phyloP scores from a whole-genome alignment of 2,113 vertebrate species.

The Turnix velox region DNA sequence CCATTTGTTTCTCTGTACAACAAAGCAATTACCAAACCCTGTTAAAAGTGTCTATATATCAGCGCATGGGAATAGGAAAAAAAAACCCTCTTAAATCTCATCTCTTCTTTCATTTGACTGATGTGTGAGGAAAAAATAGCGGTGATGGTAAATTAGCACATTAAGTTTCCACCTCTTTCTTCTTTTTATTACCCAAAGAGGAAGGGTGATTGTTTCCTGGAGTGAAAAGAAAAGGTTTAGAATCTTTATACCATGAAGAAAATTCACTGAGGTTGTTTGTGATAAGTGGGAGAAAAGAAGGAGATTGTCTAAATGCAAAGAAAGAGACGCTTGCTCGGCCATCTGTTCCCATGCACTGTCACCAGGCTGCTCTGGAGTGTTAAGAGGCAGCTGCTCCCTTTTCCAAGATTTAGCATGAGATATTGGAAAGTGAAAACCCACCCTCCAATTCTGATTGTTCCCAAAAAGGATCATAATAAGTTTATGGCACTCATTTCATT shows the following conservation, averaged over 20 bases:
- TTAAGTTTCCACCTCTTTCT: background rate
- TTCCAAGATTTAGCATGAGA: background rate
- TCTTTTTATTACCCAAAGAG: background rate
- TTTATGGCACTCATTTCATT: background rate
- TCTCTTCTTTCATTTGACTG: background rate
- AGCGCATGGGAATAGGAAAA: background rate
- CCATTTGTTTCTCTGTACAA: background rate
- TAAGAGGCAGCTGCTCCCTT: slow-evolving; percentile 42
- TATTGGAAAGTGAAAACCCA: background rate
- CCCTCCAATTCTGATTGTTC: background rate
- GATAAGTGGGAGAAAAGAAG: slow-evolving; percentile 17
- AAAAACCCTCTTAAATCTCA: background rate
- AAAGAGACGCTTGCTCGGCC: slow-evolving; percentile 45
- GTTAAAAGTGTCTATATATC: background rate
- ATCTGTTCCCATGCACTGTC: slow-evolving; percentile 37
- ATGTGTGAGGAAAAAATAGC: background rate
- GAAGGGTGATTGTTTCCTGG: background rate
- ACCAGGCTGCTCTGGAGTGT: slow-evolving; percentile 24
- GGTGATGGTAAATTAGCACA: background rate
- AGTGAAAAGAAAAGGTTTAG: background rate
- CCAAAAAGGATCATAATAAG: background rate
- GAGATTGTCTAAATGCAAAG: background rate
- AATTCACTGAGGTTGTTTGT: background rate
- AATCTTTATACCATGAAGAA: background rate
- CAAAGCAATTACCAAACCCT: background rate